Evolutionary conservation across 1,140 invertebrate species (phyloP).

Genomic region (Drosophila tropicalis): DNA sequence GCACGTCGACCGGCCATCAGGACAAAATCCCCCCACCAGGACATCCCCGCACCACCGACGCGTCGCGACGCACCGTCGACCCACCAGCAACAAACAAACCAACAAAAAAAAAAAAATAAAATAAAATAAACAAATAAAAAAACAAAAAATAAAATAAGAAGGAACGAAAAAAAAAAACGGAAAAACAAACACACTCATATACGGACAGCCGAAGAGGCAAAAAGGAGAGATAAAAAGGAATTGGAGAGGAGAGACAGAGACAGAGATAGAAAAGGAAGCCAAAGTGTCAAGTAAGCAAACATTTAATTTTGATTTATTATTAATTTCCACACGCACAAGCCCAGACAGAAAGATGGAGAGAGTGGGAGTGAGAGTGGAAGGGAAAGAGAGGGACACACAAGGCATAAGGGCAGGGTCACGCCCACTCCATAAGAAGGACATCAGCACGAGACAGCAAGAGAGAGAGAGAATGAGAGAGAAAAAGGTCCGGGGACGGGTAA

Average conservation of each 20-base stretch:
- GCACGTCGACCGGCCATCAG: slow-evolving; percentile 18
- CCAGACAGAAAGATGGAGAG: slow-evolving; percentile 21
- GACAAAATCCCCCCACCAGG: slow-evolving; percentile 12
- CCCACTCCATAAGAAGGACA: slow-evolving; percentile 6
- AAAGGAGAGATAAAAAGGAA: slow-evolving; percentile 1
- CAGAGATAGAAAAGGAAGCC: slow-evolving; percentile 40
- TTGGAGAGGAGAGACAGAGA: neutral
- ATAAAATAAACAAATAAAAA: neutral
- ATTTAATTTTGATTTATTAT: slow-evolving; percentile 82
- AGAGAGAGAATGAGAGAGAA: neutral
- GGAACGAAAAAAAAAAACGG: no score
- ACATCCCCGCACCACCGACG: neutral
- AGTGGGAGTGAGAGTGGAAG: neutral
- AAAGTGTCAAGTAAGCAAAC: slow-evolving; percentile 77
- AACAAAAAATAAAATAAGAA: neutral
- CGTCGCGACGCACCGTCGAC: neutral
- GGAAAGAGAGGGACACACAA: neutral
- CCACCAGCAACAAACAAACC: neutral
- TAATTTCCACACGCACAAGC: slow-evolving; percentile 67
- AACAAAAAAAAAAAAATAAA: neutral
- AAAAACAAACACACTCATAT: slow-evolving; percentile 10
- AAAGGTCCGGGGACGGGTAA: neutral
- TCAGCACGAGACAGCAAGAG: neutral
- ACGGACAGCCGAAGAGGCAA: slow-evolving; percentile 21
- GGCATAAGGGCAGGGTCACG: slow-evolving; percentile 4